Conservation (phyloP, 2,888 invertebrate genomes). For the Parthenolecanium corni region DNA sequence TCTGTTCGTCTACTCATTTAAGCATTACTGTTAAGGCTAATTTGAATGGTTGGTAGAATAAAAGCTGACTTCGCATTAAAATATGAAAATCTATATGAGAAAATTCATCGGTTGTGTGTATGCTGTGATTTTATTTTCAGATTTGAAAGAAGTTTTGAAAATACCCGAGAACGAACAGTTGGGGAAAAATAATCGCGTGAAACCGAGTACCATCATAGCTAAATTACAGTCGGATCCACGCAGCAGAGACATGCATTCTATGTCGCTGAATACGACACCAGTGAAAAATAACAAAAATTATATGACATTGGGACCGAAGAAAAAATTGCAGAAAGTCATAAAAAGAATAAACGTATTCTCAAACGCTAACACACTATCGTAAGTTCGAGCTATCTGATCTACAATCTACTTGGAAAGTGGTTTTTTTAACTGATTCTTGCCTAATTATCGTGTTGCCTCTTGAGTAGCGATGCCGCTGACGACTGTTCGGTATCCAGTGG, state of each 20-base stretch:
- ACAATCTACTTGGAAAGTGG: neutral
- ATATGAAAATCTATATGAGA: too few relatives aligned
- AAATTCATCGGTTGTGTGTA: too few relatives aligned
- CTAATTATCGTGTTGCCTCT: neutral
- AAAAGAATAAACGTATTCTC: slow-evolving; percentile 82
- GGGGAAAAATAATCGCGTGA: slow-evolving; percentile 47
- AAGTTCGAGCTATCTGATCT: neutral
- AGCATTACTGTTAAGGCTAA: slow-evolving; percentile 96
- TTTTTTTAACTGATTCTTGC: neutral
- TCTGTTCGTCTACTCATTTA: slow-evolving; percentile 87
- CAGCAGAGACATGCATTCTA: slow-evolving; percentile 19
- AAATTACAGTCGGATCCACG: slow-evolving; percentile 47
- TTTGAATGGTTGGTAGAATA: slow-evolving; percentile 53
- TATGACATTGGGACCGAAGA: slow-evolving; percentile 79
- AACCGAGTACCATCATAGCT: slow-evolving; percentile 40
- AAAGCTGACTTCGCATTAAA: too few relatives aligned
- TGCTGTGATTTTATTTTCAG: too few relatives aligned
- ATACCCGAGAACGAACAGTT: slow-evolving; percentile 71
- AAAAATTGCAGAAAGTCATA: slow-evolving; percentile 69
- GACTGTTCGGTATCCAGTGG: slow-evolving; percentile 42
- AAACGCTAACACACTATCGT: slow-evolving; percentile 36
- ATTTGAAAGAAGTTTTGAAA: slow-evolving; percentile 57
- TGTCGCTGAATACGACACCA: slow-evolving; percentile 30
- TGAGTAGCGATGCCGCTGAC: slow-evolving; percentile 40
- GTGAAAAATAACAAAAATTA: slow-evolving; percentile 41